Base-by-base conservation (phyloP, 2,888 invertebrate genomes). In the Plebejus anna region DNA sequence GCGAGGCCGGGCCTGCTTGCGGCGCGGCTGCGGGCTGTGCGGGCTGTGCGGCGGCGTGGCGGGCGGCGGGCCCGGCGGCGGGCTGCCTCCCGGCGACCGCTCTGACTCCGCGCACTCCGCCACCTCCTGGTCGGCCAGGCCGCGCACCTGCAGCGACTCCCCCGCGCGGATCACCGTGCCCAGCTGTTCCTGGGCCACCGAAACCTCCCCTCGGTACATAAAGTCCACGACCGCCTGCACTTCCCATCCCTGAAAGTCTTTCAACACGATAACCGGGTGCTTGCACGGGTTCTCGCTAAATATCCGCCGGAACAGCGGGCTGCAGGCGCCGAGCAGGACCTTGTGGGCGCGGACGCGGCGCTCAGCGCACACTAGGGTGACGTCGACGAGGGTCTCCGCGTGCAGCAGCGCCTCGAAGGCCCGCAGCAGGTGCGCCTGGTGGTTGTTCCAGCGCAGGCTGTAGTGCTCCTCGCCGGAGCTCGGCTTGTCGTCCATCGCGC, bases 121-220 rank as follows among this genome's bases (percentile, higher is more conserved):
- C 66, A 92, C 92, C 72, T 95, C 95, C 82, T 95, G 96, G 81
- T 96, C 96, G 11, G 96, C 96, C 79, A 97, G 89, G 4, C 97
- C 97, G 36, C 97, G 95, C 80, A 97, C 96, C 88, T 98, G 97
- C 79, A 98, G 94, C 76, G 97, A 97, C 86, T 98, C 98, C 0
- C 98, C 98, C 2, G 98, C 98, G 83, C 97, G 96, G 84, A 98
- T 97, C 82, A 98, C 95, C 13, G 96, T 96, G 77, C 97, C 96
- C 42, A 98, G 94, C 80, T 97, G 97, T 85, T 97, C 97, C 84
- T 97, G 97, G 7, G 96, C 96, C 76, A 98, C 97, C 81, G 97
- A 97, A 82, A 98, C 97, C 92, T 98, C 98, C 61, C 98, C 98
- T 82, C 97, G 96, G 92, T 98, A 98, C 98, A 98, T 98, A 86